These are phyloP conservation scores for Centropyge bicolor DNA, from an alignment of 2,797 vertebrate genomes.

Conservation along the genomic window DNA sequence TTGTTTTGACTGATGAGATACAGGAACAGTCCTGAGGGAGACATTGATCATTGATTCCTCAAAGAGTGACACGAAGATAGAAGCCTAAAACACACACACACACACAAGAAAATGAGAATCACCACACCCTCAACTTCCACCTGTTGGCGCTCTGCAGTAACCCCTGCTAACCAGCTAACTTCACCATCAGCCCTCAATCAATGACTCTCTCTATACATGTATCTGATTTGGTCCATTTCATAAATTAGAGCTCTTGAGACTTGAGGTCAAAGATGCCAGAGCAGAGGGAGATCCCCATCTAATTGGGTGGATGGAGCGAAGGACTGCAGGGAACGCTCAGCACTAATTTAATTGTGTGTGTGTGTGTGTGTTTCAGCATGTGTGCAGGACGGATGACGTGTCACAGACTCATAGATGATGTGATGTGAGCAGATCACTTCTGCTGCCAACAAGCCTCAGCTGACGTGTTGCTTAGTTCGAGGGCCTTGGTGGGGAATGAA, in stretches of 20 bases:
- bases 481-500: slow-evolving; percentile 22
- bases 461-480: slow-evolving; percentile 34
- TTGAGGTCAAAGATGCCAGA: slow-evolving; percentile 39
- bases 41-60: slow-evolving; percentile 58
- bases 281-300: slow-evolving; percentile 29
- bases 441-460: slow-evolving; percentile 42
- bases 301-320: slow-evolving; percentile 31
- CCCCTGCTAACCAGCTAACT: not conserved
- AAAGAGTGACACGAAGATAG: slow-evolving; percentile 12
- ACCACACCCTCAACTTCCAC: slow-evolving; percentile 10
- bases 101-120: slow-evolving; percentile 61
- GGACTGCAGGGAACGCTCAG: slow-evolving; percentile 25
- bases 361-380: not conserved
- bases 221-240: slow-evolving; percentile 39
- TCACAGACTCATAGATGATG: slow-evolving; percentile 26
- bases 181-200: slow-evolving; percentile 8
- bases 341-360: slow-evolving; percentile 41
- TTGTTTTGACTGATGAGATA: slow-evolving; percentile 48
- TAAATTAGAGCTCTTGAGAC: slow-evolving; percentile 36
- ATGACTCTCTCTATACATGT: not conserved
- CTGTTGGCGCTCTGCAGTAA: not conserved
- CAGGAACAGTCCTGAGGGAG: slow-evolving; percentile 29
- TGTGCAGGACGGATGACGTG: slow-evolving; percentile 7
- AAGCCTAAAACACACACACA: not conserved
- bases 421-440: slow-evolving; percentile 57